A percentile compares a stretch with the other conserved stretches of the same genome.
Conservation (phyloP, 92 coral and sea anemone genomes). For the Palythoa caribaeorum region DNA sequence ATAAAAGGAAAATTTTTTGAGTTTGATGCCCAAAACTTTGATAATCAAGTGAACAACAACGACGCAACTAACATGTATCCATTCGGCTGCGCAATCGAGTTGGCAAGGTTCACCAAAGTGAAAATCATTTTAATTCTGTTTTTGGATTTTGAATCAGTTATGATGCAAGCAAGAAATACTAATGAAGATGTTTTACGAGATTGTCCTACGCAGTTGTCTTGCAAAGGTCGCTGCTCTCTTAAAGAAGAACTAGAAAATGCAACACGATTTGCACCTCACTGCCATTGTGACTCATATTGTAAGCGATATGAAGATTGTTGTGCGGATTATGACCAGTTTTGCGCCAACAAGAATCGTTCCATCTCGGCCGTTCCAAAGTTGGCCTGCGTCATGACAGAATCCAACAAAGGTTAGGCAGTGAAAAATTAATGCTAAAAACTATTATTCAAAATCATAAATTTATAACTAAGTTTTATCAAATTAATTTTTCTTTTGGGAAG, state of each 20-base stretch:
- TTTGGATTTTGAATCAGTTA: neutral
- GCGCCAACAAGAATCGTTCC: constrained; percentile 31
- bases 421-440: neutral
- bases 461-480: no score
- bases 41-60: neutral
- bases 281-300: constrained; percentile 84
- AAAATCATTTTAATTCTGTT: neutral
- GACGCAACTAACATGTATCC: neutral
- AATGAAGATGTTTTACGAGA: neutral
- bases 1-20: neutral
- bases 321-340: constrained; percentile 62
- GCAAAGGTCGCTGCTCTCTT: constrained; percentile 47
- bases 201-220: constrained; percentile 28
- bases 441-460: neutral
- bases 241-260: constrained; percentile 51
- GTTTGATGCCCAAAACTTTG: neutral
- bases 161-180: neutral
- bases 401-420: neutral
- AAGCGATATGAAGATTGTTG: constrained; percentile 75
- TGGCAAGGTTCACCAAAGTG: neutral
- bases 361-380: neutral
- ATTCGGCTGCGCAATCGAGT: neutral
- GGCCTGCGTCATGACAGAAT: constrained; percentile 44
- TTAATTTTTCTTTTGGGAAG: no score
- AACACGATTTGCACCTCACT: constrained; percentile 40